These are phyloP conservation scores for Darevskia mixta DNA, from an alignment of 2,797 vertebrate genomes.

Conservation along the genomic window DNA sequence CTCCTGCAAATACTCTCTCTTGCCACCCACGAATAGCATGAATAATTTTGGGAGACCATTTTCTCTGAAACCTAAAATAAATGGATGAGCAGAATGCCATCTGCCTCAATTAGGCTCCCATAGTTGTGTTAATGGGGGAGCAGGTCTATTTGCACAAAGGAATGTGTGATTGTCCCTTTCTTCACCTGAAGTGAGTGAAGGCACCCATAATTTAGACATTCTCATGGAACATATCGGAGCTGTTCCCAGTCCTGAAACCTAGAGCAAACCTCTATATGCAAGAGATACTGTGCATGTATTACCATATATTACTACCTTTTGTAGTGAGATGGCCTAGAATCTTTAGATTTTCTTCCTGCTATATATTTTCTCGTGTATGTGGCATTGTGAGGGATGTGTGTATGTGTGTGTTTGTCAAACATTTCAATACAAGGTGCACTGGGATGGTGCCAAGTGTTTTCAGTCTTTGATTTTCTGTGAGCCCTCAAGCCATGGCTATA, in stretches of 20 bases:
- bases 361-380: background rate
- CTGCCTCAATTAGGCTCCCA: background rate
- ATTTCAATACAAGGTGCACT: slow-evolving; percentile 26
- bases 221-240: background rate
- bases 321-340: background rate
- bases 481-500: background rate
- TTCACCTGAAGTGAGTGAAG: background rate
- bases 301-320: background rate
- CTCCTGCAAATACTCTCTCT: too few species aligned
- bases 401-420: slow-evolving; percentile 21
- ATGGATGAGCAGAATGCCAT: background rate
- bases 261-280: background rate
- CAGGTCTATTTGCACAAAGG: background rate
- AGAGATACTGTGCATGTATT: background rate
- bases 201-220: background rate
- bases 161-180: background rate
- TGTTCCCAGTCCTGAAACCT: background rate
- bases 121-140: background rate
- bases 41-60: too few species aligned
- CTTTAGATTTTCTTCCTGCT: slow-evolving; percentile 16
- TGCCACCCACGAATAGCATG: too few species aligned
- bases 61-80: background rate
- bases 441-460: slow-evolving; percentile 40
- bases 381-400: background rate
- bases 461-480: slow-evolving; percentile 47